These are phyloP conservation scores for Cotesia vestalis DNA, from an alignment of 1,140 invertebrate genomes.

Conservation along the genomic window DNA sequence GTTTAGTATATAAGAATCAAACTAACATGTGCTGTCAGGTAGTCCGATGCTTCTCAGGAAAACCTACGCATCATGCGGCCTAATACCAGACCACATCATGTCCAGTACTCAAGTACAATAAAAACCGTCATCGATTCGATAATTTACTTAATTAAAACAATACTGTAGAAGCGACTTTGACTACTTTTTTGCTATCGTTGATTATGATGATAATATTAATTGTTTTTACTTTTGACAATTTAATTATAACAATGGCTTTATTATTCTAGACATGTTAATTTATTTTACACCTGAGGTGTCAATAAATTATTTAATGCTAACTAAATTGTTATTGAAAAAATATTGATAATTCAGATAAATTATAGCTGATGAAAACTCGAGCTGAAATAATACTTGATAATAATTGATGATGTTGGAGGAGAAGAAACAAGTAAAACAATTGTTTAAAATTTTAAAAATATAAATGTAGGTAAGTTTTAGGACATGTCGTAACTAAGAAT, in stretches of 20 bases:
- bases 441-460: neutral
- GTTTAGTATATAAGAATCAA: conserved; percentile 46
- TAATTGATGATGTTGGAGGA: no score
- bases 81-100: conserved; percentile 48
- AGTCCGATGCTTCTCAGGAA: conserved; percentile 55
- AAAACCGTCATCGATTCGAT: conserved; percentile 51
- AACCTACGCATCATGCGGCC: conserved; percentile 52
- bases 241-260: neutral
- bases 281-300: no score
- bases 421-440: neutral
- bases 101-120: conserved; percentile 49
- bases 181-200: conserved; percentile 47
- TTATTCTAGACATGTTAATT: no score
- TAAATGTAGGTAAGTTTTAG: neutral
- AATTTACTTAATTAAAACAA: conserved; percentile 47
- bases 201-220: neutral
- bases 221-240: neutral
- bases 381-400: no score
- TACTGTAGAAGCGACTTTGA: conserved; percentile 49
- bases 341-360: no score
- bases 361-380: no score
- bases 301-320: no score
- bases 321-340: no score
- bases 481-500: conserved; percentile 32
- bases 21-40: conserved; percentile 2